A percentile compares a stretch with the other conserved stretches of the same genome.
phyloP scores from a whole-genome alignment of 2,888 invertebrate species.

The Trachelus stipa region DNA sequence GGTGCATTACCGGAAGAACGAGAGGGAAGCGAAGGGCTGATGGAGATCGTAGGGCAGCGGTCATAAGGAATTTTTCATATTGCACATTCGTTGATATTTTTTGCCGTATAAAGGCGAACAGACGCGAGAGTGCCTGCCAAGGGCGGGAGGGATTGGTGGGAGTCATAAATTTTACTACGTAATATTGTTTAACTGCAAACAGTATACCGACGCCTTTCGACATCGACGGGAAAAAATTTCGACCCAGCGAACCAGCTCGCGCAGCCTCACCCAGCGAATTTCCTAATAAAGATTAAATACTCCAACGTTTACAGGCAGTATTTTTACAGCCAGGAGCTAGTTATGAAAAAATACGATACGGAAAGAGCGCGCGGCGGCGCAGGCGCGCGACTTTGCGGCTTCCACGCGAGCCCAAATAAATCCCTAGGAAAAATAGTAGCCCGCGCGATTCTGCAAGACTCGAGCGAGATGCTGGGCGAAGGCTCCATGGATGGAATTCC shows the following conservation, averaged over 20 bases:
- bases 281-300: background rate
- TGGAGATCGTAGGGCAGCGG: conserved; percentile 32
- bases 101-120: conserved; percentile 5
- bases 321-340: conserved; percentile 21
- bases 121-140: background rate
- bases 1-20: background rate
- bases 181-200: conserved; percentile 65
- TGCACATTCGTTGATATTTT: conserved; percentile 55
- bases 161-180: conserved; percentile 63
- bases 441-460: background rate
- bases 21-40: background rate
- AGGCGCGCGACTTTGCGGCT: conserved; percentile 15
- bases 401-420: background rate
- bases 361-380: conserved; percentile 30
- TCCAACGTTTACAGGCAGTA: conserved; percentile 6
- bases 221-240: conserved; percentile 43
- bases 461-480: background rate
- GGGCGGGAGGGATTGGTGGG: conserved; percentile 22
- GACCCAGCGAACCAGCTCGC: conserved; percentile 16
- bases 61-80: conserved; percentile 64
- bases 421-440: background rate
- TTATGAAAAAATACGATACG: conserved; percentile 51
- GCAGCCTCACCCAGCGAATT: background rate
- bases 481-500: too few relatives aligned
- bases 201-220: conserved; percentile 51